Percentiles rank a stretch among this genome's conserved stretches.
phyloP scores from a whole-genome alignment of 2,113 vertebrate genomes.

The Pithys albifrons region DNA sequence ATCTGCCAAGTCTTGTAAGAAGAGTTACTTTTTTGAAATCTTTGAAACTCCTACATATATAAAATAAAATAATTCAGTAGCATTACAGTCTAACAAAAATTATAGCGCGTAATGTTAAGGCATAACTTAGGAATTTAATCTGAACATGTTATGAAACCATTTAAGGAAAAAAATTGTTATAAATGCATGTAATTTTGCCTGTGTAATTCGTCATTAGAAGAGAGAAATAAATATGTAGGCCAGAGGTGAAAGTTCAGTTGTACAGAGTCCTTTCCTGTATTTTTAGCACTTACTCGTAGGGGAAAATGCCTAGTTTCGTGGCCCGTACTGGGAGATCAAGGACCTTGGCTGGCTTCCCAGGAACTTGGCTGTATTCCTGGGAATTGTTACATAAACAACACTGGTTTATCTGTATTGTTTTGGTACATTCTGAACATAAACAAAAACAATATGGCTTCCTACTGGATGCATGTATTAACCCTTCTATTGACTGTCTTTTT shows the following conservation, averaged over 20 bases:
- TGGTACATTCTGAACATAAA: too few species aligned
- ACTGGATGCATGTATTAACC: too few species aligned
- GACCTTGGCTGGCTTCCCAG: too few species aligned
- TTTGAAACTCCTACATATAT: neutral
- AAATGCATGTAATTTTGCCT: neutral
- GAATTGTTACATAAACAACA: too few species aligned
- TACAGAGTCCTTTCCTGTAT: neutral
- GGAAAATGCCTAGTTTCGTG: neutral
- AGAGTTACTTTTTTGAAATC: neutral
- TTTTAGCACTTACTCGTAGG: neutral
- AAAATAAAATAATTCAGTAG: neutral
- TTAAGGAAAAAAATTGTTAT: neutral
- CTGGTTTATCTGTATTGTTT: too few species aligned
- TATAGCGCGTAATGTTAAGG: neutral
- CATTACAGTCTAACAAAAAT: neutral
- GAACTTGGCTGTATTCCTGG: too few species aligned
- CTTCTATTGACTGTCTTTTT: too few species aligned
- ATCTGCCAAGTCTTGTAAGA: neutral
- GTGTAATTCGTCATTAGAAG: slow-evolving; percentile 14
- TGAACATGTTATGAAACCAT: neutral
- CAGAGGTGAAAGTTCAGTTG: neutral
- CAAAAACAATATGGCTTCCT: too few species aligned
- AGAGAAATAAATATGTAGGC: neutral
- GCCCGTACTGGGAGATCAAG: too few species aligned
- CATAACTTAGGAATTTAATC: neutral